Base-by-base conservation (phyloP, 1,140 invertebrate species). In the Heliconius melpomene region DNA sequence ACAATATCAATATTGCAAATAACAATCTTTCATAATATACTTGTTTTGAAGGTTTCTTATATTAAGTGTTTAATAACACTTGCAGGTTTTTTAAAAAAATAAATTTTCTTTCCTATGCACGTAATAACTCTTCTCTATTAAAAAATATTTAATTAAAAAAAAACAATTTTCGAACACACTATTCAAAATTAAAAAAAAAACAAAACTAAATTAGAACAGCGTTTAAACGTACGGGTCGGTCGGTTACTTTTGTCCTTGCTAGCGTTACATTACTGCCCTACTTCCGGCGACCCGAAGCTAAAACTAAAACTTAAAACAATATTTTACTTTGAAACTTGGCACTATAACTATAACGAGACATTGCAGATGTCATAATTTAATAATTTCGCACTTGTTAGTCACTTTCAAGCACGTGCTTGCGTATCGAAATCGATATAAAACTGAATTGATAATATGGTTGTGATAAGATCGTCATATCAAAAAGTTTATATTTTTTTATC, bases 191-290 rank as follows among this genome's bases (percentile, higher is more conserved):
- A 29, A 2, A 26, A 16, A 66, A 5, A 9, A 66, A 32, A 6
- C 6, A 32, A 0, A 29, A 26, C 23, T 26, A 66, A 66, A 13
- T 66, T 66, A 66, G 60, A 23, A 3, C 54, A 23, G 3, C 23
- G 60, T 26, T 13, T 26, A 23, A 5, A 66, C 60, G n/a, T 23
- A 16, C 26, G 60, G 52, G 20, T 18, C 52, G 52, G 60, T 23
- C 60, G 26, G 60, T 66, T 66, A 66, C 60, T 66, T 66, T 66
- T 66, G 60, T 66, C 60, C 60, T 66, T 66, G 60, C 3, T 8
- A 13, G 26, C 60, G 9, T 29, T 66, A 66, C 23, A 29, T 29
- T 66, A 29, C 13, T 66, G 60, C 26, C 26, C 60, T 66, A 66
- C 23, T 66, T 66, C 60, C 60, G 29, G 60, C 26, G 60, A 29